Base-by-base conservation (phyloP, 1,140 invertebrate genomes). In the Tetramorium alpestre region DNA sequence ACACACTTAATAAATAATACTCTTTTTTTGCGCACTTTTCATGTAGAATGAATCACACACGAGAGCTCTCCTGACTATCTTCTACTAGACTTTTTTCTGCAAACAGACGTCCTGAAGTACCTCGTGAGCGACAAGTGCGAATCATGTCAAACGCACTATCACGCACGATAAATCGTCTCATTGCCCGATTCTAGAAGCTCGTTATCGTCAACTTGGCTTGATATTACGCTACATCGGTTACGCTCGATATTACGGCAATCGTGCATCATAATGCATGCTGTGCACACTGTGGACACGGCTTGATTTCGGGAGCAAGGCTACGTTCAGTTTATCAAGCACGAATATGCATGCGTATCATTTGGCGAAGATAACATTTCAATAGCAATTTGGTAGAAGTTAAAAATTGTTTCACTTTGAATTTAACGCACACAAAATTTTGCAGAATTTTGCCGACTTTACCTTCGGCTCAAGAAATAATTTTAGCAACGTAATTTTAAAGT, bases 101-200 rank as follows among this genome's bases (percentile, higher is more conserved):
- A 60, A 75, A 75, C 13, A 84, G 18, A 84, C 67, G 18, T 49
- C 41, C n/a, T 84, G 41, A 84, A 84, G 69, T 75, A 49, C 44
- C 25, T 60, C 22, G 80, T 69, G 47, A 73, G 54, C 51, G 38
- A 80, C 44, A 38, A 84, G 49, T 60, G 38, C 38, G 56, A 11
- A 44, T 62, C 38, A 90, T 49, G 60, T 51, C 73, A 22, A 64
- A 69, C 77, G 56, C 70, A 88, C 65, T 82, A 82, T 82, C 78
- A 44, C 25, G 25, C 25, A 73, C 18, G 78, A 82, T 73, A 84
- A 75, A 60, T 41, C 5, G 47, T 47, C 41, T 77, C n/a, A 25
- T 60, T 84, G 18, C 25, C 28, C 8, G 80, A 47, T 73, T 49
- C 41, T 38, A 22, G 54, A 75, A 84, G n/a, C 11, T 60, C 25